Conservation (phyloP, 92 coral and sea anemone genomes). For the Zoanthus solanderi region DNA sequence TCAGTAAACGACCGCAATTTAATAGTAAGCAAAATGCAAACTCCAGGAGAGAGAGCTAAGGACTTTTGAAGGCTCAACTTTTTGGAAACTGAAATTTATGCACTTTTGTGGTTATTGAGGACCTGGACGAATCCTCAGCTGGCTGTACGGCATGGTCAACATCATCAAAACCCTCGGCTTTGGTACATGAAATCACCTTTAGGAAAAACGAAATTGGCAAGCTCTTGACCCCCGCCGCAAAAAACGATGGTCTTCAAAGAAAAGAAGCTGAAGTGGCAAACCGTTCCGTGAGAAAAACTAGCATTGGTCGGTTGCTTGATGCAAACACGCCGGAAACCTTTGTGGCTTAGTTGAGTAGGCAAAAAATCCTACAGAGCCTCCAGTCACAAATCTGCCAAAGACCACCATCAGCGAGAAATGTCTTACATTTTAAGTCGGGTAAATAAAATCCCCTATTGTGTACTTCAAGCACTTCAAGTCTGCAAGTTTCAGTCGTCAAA, state of each 20-base stretch:
- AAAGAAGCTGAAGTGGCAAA: slow-evolving; percentile 38
- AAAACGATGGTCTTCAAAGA: slow-evolving; percentile 50
- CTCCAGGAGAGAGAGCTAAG: too few relatives aligned
- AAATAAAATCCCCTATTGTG: not conserved
- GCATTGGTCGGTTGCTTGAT: slow-evolving; percentile 50
- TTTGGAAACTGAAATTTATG: too few relatives aligned
- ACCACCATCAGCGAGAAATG: slow-evolving; percentile 47
- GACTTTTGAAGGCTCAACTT: too few relatives aligned
- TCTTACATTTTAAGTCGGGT: slow-evolving; percentile 33
- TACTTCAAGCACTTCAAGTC: not conserved
- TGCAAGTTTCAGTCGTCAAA: slow-evolving; percentile 1
- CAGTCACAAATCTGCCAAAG: slow-evolving; percentile 47
- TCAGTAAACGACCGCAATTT: too few relatives aligned
- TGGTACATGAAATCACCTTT: slow-evolving; percentile 33
- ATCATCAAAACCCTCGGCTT: not conserved
- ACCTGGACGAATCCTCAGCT: too few relatives aligned
- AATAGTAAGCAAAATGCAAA: too few relatives aligned
- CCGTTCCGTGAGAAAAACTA: slow-evolving; percentile 51
- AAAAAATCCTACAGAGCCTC: slow-evolving; percentile 52
- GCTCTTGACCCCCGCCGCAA: slow-evolving; percentile 52
- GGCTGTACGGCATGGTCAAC: slow-evolving; percentile 44
- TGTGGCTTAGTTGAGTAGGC: slow-evolving; percentile 59
- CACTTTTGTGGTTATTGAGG: too few relatives aligned
- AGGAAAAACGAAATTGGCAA: slow-evolving; percentile 71
- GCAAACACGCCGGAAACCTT: slow-evolving; percentile 45